Conservation (phyloP, 1,140 invertebrate genomes). For the Aphis craccivora region DNA sequence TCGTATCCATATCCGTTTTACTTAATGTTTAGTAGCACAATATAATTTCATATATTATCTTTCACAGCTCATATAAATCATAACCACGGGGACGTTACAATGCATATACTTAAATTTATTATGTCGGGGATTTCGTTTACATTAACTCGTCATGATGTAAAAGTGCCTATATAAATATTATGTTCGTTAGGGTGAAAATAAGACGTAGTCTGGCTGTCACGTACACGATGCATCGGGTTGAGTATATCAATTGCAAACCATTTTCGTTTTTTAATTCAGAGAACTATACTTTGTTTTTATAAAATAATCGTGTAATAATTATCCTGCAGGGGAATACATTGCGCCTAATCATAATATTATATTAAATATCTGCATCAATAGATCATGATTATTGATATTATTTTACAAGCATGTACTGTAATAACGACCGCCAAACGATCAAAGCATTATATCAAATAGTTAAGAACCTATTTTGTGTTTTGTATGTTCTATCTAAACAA, state of each 20-base stretch:
- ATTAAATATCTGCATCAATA: no score
- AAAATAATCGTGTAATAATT: background rate
- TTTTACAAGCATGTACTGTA: no score
- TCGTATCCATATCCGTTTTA: background rate
- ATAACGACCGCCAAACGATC: background rate
- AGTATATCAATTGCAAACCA: background rate
- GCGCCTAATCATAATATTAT: background rate
- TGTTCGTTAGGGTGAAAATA: background rate
- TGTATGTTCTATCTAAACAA: background rate
- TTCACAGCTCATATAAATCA: background rate
- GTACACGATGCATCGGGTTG: background rate
- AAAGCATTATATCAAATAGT: background rate
- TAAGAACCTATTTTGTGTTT: background rate
- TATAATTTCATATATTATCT: background rate
- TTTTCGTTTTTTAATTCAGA: background rate
- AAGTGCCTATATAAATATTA: background rate
- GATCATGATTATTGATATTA: no score
- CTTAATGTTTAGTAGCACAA: background rate
- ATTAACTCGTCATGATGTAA: background rate
- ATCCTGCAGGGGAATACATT: background rate
- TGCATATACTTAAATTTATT: background rate
- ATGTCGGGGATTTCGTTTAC: background rate
- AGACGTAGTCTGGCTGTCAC: background rate
- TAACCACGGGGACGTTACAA: background rate
- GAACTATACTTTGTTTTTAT: background rate